phyloP scores from a whole-genome alignment of 2,113 vertebrate genomes.

The Lycocorax pyrrhopterus region DNA sequence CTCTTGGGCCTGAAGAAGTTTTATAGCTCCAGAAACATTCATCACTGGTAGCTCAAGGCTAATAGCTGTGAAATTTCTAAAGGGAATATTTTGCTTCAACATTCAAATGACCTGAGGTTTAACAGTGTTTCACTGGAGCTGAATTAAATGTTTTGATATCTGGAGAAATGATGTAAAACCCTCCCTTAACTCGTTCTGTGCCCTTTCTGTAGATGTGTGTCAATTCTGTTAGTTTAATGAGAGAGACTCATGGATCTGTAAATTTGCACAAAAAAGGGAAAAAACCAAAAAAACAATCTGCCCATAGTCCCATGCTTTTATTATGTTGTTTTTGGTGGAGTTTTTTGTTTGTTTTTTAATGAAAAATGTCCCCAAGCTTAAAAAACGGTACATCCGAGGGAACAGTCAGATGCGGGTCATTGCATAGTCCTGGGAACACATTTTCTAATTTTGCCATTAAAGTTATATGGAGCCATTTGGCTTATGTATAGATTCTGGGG shows the following conservation, averaged over 20 bases:
- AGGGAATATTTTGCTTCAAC: slow-evolving; percentile 52
- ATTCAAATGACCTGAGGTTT: slow-evolving; percentile 38
- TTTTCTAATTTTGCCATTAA: not conserved
- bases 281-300: not conserved
- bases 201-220: not conserved
- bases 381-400: not conserved
- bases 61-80: slow-evolving; percentile 52
- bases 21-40: slow-evolving; percentile 22
- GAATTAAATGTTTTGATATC: slow-evolving; percentile 27
- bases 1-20: slow-evolving; percentile 25
- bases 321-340: fast-evolving
- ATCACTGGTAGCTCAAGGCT: slow-evolving; percentile 19
- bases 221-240: not conserved
- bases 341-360: not conserved
- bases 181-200: not conserved
- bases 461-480: not conserved
- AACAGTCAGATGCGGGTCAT: not conserved
- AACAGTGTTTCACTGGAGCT: not conserved
- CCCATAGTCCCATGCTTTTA: not conserved
- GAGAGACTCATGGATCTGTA: not conserved
- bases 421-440: not conserved
- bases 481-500: not conserved
- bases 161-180: not conserved
- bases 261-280: not conserved
- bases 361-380: not conserved